Evolutionary conservation across 2,113 vertebrate genomes (phyloP), one percentile per base, ranked within the genome.

Genomic region (Cyprinus carpio): DNA sequence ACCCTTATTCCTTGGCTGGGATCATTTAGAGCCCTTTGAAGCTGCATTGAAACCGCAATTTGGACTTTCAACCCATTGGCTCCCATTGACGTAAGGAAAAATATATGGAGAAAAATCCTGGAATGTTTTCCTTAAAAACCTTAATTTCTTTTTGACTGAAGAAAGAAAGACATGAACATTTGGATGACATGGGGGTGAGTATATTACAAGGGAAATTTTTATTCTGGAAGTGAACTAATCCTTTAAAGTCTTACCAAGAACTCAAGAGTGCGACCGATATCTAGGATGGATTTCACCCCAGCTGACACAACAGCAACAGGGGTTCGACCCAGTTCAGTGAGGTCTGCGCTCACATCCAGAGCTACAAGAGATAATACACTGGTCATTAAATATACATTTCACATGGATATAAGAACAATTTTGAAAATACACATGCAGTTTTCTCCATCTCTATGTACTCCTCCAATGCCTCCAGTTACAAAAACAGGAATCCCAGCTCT

Each of bases 231-330:
- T 60, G 20, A 60, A n/a, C 56, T 60, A n/a, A 4, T 60, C 8
- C 20, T 60, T 60, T n/a, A 60, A 60, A 23, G 56, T n/a, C 56
- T 60, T 60, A 98, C 97, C 91, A 98, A 93, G 85, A 96, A 96
- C 84, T 98, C 97, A 87, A 98, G 88, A 8, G 97, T 98, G 87
- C 95, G 95, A 3, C 96, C 95, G 51, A 98, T 96, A 91, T 97
- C 97, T 81, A 98, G 94, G 86, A 97, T 96, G 62, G 97, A 97
- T 87, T 98, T 98, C 60, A 96, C 93, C 34, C 97, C 97, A 84
- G 97, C 96, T 82, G 95, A 97, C 54, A 98, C 89, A 81, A 97
- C 96, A 84, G 96, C 94, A 4, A 97, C 92, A 0, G 97, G 96
- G 76, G 97, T 98, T 88, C 95, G 93, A 77, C 97, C 95, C 6